A percentile compares a stretch with the other conserved stretches of the same genome.
These are phyloP conservation scores for Cottus gobio DNA, from an alignment of 2,113 vertebrate species.

Conservation along the genomic window DNA sequence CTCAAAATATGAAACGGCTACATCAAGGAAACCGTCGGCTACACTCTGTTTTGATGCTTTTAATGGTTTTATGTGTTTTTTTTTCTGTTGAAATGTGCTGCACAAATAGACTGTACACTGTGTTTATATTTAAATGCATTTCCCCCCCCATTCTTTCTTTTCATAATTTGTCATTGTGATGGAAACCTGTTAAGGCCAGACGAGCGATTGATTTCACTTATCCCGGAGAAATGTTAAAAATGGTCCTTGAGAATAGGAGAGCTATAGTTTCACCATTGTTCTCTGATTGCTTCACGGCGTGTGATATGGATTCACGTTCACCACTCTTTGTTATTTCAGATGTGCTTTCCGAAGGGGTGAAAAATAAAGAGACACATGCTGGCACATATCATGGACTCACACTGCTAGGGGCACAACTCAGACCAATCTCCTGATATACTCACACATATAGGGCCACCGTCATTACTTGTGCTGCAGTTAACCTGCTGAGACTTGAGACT, in stretches of 20 bases:
- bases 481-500: constrained; percentile 11
- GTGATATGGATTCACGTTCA: constrained; percentile 17
- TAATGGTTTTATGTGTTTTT: too few species aligned
- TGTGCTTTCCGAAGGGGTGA: constrained; percentile 3
- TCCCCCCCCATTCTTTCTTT: neutral
- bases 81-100: too few species aligned
- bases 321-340: constrained; percentile 2
- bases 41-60: too few species aligned
- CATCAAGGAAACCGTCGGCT: constrained; percentile 24
- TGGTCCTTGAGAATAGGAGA: neutral
- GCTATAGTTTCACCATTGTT: neutral
- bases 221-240: neutral
- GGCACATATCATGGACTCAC: constrained; percentile 29
- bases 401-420: neutral
- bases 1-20: constrained; percentile 45
- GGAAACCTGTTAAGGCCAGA: constrained; percentile 7
- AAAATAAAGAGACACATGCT: constrained; percentile 7
- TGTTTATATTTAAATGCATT: constrained; percentile 16
- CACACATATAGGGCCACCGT: neutral
- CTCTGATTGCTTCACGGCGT: constrained; percentile 8
- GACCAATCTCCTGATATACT: neutral
- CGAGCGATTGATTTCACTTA: neutral
- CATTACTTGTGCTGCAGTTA: constrained; percentile 23
- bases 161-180: neutral
- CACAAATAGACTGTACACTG: neutral